Evolutionary conservation across 2,113 vertebrate species (phyloP), one percentile per base, ranked within the genome.

Genomic region (Erythrolamprus reginae): DNA sequence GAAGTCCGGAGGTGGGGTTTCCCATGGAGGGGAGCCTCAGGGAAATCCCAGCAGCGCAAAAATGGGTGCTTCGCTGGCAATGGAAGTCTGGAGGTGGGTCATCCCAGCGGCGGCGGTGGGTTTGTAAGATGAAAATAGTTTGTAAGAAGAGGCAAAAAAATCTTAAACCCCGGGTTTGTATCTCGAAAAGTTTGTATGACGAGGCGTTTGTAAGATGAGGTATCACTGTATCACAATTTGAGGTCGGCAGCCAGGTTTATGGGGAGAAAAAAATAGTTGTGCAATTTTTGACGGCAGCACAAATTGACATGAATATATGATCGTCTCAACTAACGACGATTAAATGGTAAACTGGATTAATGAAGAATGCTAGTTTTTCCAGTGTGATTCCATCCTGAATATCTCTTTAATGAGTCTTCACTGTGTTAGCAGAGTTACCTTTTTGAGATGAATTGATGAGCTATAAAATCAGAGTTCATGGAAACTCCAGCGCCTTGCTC

Each of bases 231-330:
- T n/a, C n/a, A 70, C 65, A 77, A 15, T 38, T 77, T 33, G 65
- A 38, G 15, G 65, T 77, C n/a, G 33, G n/a, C n/a, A 33, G n/a
- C 17, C 65, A 70, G 61, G n/a, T 70, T 33, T 33, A n/a, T 17
- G 1, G 15, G 0, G 5, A 6, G 2, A 6, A 1, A 6, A 1
- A 13, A 5, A 28, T 12, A 61, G 26, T 17, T 15, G n/a, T 3
- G 12, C 15, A 47, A 28, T 8, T 15, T 58, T 87, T 58, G 19
- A 38, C 7, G 1, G 28, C 24, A 38, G 5, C 9, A 4, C 55
- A 58, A 24, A 28, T 50, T 88, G 50, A 23, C 19, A 50, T 5
- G 13, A 33, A 61, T 5, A 21, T 45, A 45, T n/a, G 50, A 6
- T 45, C 0, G 38, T 42, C 42, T 26, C 23, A 45, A 1, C 26